Evolutionary conservation across 2,113 vertebrate species (phyloP), one percentile per base, ranked within the genome.

Genomic region (Rafetus swinhoei): DNA sequence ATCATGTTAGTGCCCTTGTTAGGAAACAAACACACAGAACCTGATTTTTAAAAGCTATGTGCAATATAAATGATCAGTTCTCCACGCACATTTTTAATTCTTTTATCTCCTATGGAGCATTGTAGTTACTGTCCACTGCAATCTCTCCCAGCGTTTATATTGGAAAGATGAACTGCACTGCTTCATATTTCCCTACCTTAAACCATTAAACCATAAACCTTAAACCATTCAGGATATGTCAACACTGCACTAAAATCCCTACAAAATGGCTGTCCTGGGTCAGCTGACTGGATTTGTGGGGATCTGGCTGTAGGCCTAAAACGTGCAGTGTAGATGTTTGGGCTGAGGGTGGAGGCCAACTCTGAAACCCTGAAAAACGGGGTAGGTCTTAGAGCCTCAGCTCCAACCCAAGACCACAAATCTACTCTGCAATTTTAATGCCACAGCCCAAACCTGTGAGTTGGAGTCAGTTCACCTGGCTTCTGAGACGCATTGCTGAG

Each of bases 191-290:
- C 57, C 57, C 24, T 59, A 24, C 9, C 57, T 25, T n/a, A n/a
- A n/a, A n/a, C n/a, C n/a, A n/a, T n/a, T n/a, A n/a, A n/a, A n/a
- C n/a, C n/a, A n/a, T n/a, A n/a, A n/a, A n/a, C n/a, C 29, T 29
- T 18, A 32, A 65, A 13, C 27, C 29, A 60, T 27, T 65, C 4
- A 32, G 32, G 7, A 7, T 69, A n/a, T 8, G 15, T 69, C 62
- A 18, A 69, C 29, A n/a, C 29, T n/a, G 32, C 29, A 69, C n/a
- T n/a, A n/a, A 69, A 59, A 69, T 18, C 15, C 7, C 29, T 18
- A 8, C 62, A 9, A 18, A 4, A 18, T 2, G 4, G 29, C 62
- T 6, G 2, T 2, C 32, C 62, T n/a, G 32, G 32, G 15, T 32
- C 62, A 69, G 7, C 62, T 69, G 29, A 69, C 6, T n/a, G 24